These are phyloP conservation scores for Drosophila diplacantha DNA, from an alignment of 2,888 invertebrate genomes.

Conservation along the genomic window DNA sequence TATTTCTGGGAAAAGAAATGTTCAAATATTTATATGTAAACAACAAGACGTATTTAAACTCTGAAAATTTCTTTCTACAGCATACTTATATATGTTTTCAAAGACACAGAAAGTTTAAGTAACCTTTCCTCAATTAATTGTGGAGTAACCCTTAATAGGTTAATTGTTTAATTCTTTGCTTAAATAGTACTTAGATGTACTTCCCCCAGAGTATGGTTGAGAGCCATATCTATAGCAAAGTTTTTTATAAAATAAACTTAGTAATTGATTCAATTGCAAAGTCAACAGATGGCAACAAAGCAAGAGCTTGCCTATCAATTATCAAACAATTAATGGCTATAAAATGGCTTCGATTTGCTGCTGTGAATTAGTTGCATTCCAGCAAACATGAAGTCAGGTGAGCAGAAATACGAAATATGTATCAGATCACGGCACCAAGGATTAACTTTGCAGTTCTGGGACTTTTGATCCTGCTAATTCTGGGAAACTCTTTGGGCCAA, in stretches of 20 bases:
- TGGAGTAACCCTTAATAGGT: too few species aligned
- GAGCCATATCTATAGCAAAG: background rate
- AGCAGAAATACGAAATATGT: conserved; percentile 9
- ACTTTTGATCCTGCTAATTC: conserved; percentile 6
- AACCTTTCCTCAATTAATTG: background rate
- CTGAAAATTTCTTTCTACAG: background rate
- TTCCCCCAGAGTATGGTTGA: background rate
- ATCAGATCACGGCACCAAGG: background rate
- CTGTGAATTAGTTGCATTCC: conserved; percentile 16
- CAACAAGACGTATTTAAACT: background rate
- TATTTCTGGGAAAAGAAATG: conserved; percentile 2
- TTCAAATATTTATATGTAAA: background rate
- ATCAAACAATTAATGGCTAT: conserved; percentile 9
- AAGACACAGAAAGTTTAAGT: background rate
- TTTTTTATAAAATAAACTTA: conserved; percentile 22
- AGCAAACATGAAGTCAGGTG: conserved; percentile 52
- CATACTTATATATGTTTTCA: background rate
- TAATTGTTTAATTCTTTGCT: too few species aligned
- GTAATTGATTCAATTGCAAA: conserved; percentile 51
- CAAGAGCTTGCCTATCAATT: background rate
- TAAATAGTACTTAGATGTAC: background rate
- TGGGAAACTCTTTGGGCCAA: background rate
- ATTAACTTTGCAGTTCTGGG: conserved; percentile 9
- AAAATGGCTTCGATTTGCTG: conserved; percentile 7
- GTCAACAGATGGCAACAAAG: conserved; percentile 39